phyloP scores from a whole-genome alignment of 2,888 invertebrate genomes.

The Macrosoma leucophasiata region DNA sequence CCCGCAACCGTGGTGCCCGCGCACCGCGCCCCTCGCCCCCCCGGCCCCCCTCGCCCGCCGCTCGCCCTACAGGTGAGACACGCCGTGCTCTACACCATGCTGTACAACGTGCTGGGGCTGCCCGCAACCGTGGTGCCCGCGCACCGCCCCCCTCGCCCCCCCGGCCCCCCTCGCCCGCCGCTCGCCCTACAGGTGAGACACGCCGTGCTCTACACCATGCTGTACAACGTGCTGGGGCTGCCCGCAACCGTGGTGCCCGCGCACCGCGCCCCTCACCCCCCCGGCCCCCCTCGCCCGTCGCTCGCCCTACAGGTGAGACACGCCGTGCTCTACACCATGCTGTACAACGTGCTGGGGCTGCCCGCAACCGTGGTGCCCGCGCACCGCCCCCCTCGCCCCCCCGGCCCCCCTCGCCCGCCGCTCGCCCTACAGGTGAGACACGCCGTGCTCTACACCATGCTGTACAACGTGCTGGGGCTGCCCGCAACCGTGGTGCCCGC shows the following conservation, averaged over 20 bases:
- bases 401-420: no score
- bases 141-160: slow-evolving; percentile 61
- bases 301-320: no score
- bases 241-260: slow-evolving; percentile 86
- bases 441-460: slow-evolving; percentile 78
- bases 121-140: slow-evolving; percentile 86
- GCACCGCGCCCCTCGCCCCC: slow-evolving; percentile 55
- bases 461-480: slow-evolving; percentile 83
- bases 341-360: slow-evolving; percentile 83
- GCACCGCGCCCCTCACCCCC: slow-evolving; percentile 61
- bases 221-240: slow-evolving; percentile 83
- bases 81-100: slow-evolving; percentile 78
- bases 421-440: no score
- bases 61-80: no score
- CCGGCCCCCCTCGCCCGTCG: no score
- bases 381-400: slow-evolving; percentile 53
- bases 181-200: no score
- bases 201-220: slow-evolving; percentile 78
- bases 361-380: slow-evolving; percentile 86
- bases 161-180: no score
- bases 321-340: slow-evolving; percentile 78
- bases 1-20: slow-evolving; percentile 86
- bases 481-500: slow-evolving; percentile 86
- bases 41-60: no score
- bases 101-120: slow-evolving; percentile 83